phyloP scores from a whole-genome alignment of 1,140 invertebrate genomes.

The Caenorhabditis remanei region DNA sequence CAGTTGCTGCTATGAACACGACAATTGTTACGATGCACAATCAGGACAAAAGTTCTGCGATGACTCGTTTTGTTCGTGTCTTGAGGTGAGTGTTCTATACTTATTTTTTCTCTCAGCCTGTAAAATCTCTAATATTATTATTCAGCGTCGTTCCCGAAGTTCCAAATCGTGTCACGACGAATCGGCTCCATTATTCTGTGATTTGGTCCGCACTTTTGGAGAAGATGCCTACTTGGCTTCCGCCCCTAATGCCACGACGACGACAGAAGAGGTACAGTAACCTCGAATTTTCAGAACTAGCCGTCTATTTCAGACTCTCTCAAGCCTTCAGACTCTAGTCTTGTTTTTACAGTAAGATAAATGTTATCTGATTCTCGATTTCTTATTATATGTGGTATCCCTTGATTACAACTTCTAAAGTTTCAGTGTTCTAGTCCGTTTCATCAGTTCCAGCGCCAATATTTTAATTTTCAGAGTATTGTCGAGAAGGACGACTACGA shows the following conservation, averaged over 20 bases:
- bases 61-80: slow-evolving; percentile 57
- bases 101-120: neutral
- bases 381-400: no score
- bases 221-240: slow-evolving; percentile 27
- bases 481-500: slow-evolving; percentile 52
- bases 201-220: slow-evolving; percentile 50
- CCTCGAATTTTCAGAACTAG: neutral
- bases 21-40: slow-evolving; percentile 54
- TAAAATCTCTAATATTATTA: neutral
- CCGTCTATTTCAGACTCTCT: no score
- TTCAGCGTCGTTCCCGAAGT: slow-evolving; percentile 41
- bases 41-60: slow-evolving; percentile 49
- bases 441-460: neutral
- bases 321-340: no score
- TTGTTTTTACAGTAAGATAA: no score
- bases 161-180: slow-evolving; percentile 53
- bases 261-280: slow-evolving; percentile 37
- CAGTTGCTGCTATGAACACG: slow-evolving; percentile 53
- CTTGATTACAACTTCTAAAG: neutral
- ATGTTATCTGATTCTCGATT: no score
- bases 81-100: slow-evolving; percentile 14
- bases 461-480: neutral
- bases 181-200: slow-evolving; percentile 53
- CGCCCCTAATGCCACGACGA: slow-evolving; percentile 15
- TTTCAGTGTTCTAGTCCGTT: neutral